Evolutionary conservation across 2,113 vertebrate species (phyloP).

Genomic region (Zosterops pallidus): DNA sequence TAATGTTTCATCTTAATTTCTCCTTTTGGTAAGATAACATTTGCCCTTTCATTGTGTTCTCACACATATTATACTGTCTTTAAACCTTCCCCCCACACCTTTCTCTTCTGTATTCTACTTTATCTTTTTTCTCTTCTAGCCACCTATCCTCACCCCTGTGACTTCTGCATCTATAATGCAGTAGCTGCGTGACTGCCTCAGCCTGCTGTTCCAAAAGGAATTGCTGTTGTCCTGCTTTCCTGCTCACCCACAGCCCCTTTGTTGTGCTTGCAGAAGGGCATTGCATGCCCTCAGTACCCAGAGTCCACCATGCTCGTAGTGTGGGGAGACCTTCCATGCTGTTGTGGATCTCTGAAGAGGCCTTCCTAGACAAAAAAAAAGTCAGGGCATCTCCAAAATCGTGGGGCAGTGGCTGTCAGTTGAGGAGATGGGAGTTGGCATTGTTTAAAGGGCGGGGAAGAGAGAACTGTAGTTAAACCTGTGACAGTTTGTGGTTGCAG

Average conservation of each 20-base stretch:
- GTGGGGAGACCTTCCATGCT: not conserved
- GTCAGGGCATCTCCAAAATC: not conserved
- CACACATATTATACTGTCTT: not conserved
- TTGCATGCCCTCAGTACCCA: not conserved
- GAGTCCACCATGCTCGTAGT: accelerated
- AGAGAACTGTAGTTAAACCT: not conserved
- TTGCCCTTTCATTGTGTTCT: accelerated
- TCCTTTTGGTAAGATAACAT: not conserved
- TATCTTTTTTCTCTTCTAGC: not conserved
- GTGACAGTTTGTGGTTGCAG: not conserved
- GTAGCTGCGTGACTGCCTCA: not conserved
- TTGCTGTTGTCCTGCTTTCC: not conserved
- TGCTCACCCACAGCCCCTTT: not conserved
- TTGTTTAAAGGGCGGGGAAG: not conserved
- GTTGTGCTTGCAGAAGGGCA: not conserved
- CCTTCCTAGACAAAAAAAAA: not conserved
- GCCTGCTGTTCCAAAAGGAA: not conserved
- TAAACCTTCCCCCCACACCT: not conserved
- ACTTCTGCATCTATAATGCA: not conserved
- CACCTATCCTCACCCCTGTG: not conserved
- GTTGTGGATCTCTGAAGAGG: not conserved
- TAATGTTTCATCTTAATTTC: not conserved
- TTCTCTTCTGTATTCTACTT: not conserved
- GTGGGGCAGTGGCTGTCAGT: not conserved
- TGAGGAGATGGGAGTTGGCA: not conserved